These are phyloP conservation scores for Anneissia japonica DNA, from an alignment of 35 echinoderm and acorn worm genomes.

Conservation along the genomic window DNA sequence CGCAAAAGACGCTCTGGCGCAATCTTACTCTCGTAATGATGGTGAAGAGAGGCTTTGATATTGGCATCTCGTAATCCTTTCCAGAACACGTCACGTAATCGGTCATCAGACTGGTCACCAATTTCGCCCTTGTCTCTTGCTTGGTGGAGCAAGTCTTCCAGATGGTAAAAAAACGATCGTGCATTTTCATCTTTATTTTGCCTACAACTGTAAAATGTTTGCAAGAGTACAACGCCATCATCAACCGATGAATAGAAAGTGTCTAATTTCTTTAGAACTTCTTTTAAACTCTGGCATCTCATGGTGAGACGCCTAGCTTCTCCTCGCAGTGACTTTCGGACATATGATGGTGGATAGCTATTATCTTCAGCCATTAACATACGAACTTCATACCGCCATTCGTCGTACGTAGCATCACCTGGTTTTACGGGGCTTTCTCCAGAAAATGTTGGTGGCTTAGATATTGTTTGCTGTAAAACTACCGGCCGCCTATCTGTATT, in stretches of 20 bases:
- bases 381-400: slow-evolving; percentile 1
- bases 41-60: no score
- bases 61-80: background rate
- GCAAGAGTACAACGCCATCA: background rate
- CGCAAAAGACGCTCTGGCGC: no score
- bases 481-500: background rate
- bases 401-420: background rate
- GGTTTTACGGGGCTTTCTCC: background rate
- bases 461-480: background rate
- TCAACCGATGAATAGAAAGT: background rate
- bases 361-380: background rate
- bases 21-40: no score
- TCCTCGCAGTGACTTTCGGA: slow-evolving; percentile 1
- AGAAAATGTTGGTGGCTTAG: background rate
- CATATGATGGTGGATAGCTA: background rate
- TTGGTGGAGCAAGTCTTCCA: slow-evolving; percentile 1
- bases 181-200: background rate
- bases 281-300: background rate
- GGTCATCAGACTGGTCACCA: background rate
- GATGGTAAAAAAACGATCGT: background rate
- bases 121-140: background rate
- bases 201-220: background rate
- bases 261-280: background rate
- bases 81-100: slow-evolving; percentile 3
- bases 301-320: background rate